phyloP scores from a whole-genome alignment of 2,888 invertebrate species.

The Meiosimyza decipiens region DNA sequence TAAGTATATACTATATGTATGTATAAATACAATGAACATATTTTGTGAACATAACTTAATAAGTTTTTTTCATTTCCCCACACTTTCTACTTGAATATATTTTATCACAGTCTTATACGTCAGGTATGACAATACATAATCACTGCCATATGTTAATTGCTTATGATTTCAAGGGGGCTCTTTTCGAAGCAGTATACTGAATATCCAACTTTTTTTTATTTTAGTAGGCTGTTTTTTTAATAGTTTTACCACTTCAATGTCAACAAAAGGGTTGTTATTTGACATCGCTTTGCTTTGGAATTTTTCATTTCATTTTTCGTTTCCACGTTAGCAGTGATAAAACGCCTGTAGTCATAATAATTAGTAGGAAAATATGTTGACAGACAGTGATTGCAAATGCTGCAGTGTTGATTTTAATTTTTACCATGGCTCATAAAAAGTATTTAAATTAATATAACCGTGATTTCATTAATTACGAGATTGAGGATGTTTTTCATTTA shows the following conservation, averaged over 20 bases:
- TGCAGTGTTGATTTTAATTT: conserved; percentile 8
- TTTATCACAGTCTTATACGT: background rate
- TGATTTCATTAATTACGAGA: conserved; percentile 34
- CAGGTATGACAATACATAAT: background rate
- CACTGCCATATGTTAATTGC: background rate
- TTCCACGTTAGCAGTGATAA: conserved; percentile 11
- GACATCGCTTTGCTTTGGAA: too few relatives aligned
- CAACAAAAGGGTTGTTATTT: too few relatives aligned
- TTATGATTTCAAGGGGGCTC: background rate
- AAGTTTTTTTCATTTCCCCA: background rate
- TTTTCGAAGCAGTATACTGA: background rate
- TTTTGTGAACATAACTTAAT: conserved; percentile 16
- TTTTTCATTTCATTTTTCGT: too few relatives aligned
- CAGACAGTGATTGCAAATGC: conserved; percentile 3
- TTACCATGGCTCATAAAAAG: conserved; percentile 18
- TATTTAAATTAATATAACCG: conserved; percentile 34
- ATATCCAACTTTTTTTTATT: background rate
- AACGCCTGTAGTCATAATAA: background rate
- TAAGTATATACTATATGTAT: too few relatives aligned
- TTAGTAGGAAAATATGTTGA: background rate
- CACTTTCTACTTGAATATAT: too few relatives aligned
- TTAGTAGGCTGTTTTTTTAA: too few relatives aligned
- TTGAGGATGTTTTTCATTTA: conserved; percentile 35
- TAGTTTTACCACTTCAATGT: too few relatives aligned
- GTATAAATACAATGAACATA: too few relatives aligned